A percentile compares a stretch with the other conserved stretches of the same genome.
Evolutionary conservation across 2,888 invertebrate species (phyloP).

Genomic region (Brenthis ino): DNA sequence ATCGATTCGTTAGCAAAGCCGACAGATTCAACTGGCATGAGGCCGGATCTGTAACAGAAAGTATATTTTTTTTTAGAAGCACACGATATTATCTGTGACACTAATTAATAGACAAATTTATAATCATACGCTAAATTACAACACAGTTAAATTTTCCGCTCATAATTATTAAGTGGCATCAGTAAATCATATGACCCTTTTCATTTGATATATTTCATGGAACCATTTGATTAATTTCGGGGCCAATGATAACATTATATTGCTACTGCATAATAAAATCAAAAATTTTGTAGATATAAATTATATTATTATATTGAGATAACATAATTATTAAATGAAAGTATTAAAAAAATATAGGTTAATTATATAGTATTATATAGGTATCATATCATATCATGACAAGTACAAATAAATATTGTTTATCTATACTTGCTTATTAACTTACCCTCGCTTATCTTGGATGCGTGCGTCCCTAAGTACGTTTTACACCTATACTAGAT

Average conservation of each 20-base stretch:
- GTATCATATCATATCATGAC: too few relatives aligned
- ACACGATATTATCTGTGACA: background rate
- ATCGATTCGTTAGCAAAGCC: slow-evolving; percentile 24
- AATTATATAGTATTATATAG: too few relatives aligned
- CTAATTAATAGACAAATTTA: slow-evolving; percentile 6
- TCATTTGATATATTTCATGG: slow-evolving; percentile 35
- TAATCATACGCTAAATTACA: slow-evolving; percentile 1
- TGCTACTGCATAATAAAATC: slow-evolving; percentile 1
- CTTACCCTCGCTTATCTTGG: too few relatives aligned
- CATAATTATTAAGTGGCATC: slow-evolving; percentile 38
- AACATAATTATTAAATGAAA: slow-evolving; percentile 1
- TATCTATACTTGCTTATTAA: too few relatives aligned
- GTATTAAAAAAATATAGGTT: background rate
- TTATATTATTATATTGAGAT: background rate
- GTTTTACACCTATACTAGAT: too few relatives aligned
- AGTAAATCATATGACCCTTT: slow-evolving; percentile 40
- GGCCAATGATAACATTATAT: slow-evolving; percentile 32
- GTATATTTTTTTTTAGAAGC: background rate
- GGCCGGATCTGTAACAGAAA: background rate
- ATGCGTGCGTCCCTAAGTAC: too few relatives aligned
- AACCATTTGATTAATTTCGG: slow-evolving; percentile 39
- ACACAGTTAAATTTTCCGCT: slow-evolving; percentile 17
- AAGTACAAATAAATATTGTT: too few relatives aligned
- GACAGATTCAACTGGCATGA: slow-evolving; percentile 10
- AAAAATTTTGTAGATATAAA: slow-evolving; percentile 1